Evolutionary conservation across 1,140 invertebrate genomes (phyloP).

Genomic region (Drosophila bifasciata): DNA sequence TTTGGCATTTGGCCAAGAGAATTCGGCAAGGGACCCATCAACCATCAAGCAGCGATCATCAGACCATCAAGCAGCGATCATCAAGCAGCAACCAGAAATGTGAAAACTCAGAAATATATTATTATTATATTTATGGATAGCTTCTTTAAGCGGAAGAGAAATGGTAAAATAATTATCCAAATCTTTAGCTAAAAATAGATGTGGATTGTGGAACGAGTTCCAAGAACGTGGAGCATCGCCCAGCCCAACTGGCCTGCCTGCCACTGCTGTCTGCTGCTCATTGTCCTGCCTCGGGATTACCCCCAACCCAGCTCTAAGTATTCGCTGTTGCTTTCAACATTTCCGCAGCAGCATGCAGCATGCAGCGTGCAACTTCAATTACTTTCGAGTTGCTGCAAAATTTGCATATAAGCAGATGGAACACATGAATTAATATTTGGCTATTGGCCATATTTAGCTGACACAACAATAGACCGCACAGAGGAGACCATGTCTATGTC

Average conservation of each 20-base stretch:
- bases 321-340: conserved; percentile 59
- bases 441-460: conserved; percentile 81
- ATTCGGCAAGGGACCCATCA: conserved; percentile 8
- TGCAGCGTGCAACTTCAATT: conserved; percentile 48
- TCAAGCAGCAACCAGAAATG: conserved; percentile 13
- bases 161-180: not conserved
- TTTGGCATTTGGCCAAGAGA: conserved; percentile 42
- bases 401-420: conserved; percentile 71
- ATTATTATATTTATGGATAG: conserved; percentile 1
- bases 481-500: too few relatives aligned
- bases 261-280: conserved; percentile 24
- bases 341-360: conserved; percentile 40
- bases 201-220: not conserved
- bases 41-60: too few relatives aligned
- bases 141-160: not conserved
- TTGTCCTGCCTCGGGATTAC: conserved; percentile 49
- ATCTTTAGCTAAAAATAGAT: not conserved
- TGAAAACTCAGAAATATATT: conserved; percentile 31
- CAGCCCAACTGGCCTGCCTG: too few relatives aligned
- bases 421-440: conserved; percentile 79
- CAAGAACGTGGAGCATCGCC: too few relatives aligned
- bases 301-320: conserved; percentile 8
- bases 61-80: conserved; percentile 5
- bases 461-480: conserved; percentile 69
- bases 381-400: conserved; percentile 66